Evolutionary conservation across 1,140 invertebrate species (phyloP).

Genomic region (Chironomus striatipennis): DNA sequence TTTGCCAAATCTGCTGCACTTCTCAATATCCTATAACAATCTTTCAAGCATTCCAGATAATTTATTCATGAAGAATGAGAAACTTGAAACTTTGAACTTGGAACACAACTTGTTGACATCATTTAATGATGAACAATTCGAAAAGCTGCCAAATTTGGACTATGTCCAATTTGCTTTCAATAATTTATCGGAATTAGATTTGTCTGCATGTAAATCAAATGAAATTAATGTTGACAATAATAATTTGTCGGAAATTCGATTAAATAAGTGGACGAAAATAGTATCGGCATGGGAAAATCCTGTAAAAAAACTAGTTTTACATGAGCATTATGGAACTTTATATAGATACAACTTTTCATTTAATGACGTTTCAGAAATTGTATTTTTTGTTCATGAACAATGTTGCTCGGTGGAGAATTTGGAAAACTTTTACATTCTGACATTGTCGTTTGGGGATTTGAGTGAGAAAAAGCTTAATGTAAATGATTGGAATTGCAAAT

Average conservation of each 20-base stretch:
- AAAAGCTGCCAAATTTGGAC: neutral
- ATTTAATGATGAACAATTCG: conserved; percentile 1
- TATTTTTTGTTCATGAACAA: neutral
- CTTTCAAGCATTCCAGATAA: neutral
- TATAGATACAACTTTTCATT: neutral
- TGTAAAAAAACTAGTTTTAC: neutral
- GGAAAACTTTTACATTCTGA: conserved; percentile 14
- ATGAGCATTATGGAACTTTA: conserved; percentile 9
- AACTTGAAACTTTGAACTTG: neutral
- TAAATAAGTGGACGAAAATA: neutral
- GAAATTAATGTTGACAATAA: conserved; percentile 21
- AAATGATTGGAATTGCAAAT: conserved; percentile 4
- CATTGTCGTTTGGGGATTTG: conserved; percentile 14
- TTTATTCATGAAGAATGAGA: neutral
- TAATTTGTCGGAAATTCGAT: neutral
- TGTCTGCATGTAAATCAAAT: neutral
- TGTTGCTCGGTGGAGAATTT: neutral
- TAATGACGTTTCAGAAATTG: neutral
- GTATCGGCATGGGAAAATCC: neutral
- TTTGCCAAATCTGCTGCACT: conserved; percentile 47
- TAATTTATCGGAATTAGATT: neutral
- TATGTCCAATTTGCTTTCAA: neutral
- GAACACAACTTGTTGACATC: neutral
- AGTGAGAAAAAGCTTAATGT: neutral
- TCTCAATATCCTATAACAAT: neutral